Base-by-base conservation (phyloP, 2,888 invertebrate genomes). In the Lasioglossum marginatum region DNA sequence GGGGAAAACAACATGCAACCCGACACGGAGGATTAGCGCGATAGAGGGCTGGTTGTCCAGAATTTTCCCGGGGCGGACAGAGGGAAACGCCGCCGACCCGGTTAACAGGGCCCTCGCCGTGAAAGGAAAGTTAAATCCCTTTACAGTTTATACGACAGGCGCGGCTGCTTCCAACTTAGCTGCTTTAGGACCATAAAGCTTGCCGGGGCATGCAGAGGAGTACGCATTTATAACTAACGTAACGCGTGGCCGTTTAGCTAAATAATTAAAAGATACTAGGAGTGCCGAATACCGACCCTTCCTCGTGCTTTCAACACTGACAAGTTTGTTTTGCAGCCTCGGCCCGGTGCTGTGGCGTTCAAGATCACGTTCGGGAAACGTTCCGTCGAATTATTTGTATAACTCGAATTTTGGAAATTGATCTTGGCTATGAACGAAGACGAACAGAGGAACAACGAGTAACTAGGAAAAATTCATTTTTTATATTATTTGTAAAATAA, bases 111-210 rank as follows among this genome's bases (percentile, higher is more conserved):
- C 87, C 89, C 89, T 88, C 91, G 74, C 84, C 89, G 91, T 93
- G 93, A 93, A 93, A 94, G 93, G 93, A 94, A 93, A 94, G 93
- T 94, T 94, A 93, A 94, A 94, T 94, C 94, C 94, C 94, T 93
- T 94, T 94, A 94, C 93, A 92, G 93, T 94, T 94, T 94, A 93
- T 93, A 92, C 92, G 92, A 92, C 92, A 92, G 92, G 91, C 92
- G 87, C 91, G 92, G 92, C 87, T 90, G 92, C 92, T 92, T 89
- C 90, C 92, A 92, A 94, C 93, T 93, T 94, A 92, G 92, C 93
- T 91, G 92, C 92, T 93, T 94, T 93, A 93, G 92, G 92, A 92
- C 91, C 93, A 93, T 94, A 94, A 94, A 94, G 92, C 91, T 90
- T 89, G 87, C 88, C 87, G 83, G 89, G 89, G 92, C 91, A 92